phyloP scores from a whole-genome alignment of 1,140 invertebrate genomes.

The Trichonephila inaurata region DNA sequence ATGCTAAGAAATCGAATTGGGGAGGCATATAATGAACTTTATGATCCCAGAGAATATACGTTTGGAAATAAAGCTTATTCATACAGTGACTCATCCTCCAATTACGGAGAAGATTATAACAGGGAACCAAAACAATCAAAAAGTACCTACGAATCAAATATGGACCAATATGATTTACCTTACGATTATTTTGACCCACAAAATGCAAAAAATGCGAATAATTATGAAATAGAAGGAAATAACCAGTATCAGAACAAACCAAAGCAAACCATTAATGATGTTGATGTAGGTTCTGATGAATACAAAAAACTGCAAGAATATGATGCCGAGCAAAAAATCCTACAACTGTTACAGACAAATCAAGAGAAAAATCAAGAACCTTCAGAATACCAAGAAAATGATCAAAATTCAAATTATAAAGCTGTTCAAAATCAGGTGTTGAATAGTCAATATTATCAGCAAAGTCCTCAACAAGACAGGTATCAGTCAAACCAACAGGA shows the following conservation, averaged over 20 bases:
- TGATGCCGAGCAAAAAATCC: slow-evolving; percentile 8
- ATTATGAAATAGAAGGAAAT: slow-evolving; percentile 8
- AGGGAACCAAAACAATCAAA: neutral
- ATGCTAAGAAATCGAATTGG: slow-evolving; percentile 47
- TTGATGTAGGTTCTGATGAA: neutral
- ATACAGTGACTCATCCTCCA: neutral
- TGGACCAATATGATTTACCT: slow-evolving; percentile 30
- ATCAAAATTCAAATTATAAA: neutral
- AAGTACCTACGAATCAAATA: neutral
- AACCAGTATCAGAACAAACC: neutral
- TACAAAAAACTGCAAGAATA: neutral
- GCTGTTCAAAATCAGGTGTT: neutral
- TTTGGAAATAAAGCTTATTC: slow-evolving; percentile 56
- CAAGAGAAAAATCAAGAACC: neutral
- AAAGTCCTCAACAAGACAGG: neutral
- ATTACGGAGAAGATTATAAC: neutral
- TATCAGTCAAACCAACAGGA: slow-evolving; percentile 14
- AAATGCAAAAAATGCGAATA: slow-evolving; percentile 1
- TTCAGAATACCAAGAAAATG: slow-evolving; percentile 7
- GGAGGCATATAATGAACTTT: neutral
- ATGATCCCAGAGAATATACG: slow-evolving; percentile 64
- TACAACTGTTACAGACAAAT: neutral
- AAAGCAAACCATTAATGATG: neutral
- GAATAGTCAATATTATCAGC: neutral
- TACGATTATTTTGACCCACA: slow-evolving; percentile 19